phyloP scores from a whole-genome alignment of 64 coral and sea anemone species.

The Montipora sp. region DNA sequence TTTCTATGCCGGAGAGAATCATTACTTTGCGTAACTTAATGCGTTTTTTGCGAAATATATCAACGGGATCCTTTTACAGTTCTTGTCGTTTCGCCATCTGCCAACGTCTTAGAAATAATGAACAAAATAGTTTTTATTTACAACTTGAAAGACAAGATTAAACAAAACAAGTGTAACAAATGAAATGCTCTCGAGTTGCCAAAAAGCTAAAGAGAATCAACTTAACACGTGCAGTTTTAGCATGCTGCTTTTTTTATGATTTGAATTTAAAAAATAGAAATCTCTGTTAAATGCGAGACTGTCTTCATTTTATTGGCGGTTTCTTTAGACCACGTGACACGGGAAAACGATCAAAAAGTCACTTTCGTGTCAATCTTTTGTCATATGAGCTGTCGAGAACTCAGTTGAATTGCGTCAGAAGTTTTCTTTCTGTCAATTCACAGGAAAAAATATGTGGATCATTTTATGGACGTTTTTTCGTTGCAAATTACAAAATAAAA shows the following conservation, averaged over 20 bases:
- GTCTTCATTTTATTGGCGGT: neutral
- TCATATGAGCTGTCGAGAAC: neutral
- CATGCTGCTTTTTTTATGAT: neutral
- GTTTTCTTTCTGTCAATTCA: neutral
- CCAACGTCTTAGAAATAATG: constrained; percentile 6
- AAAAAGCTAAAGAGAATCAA: constrained; percentile 2
- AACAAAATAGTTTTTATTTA: constrained; percentile 43
- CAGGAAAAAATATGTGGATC: neutral
- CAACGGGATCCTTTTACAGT: neutral
- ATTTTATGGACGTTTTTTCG: neutral
- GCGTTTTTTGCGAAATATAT: neutral
- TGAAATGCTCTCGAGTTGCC: constrained; percentile 28
- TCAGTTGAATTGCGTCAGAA: neutral
- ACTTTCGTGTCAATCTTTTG: neutral
- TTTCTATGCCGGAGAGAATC: neutral
- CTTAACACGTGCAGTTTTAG: constrained; percentile 21
- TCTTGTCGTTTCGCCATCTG: neutral
- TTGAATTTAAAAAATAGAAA: constrained; percentile 17
- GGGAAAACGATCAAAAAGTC: neutral
- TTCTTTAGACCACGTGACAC: neutral
- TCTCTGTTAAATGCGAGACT: neutral
- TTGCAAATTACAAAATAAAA: constrained; percentile 12
- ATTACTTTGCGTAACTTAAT: neutral
- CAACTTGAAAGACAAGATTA: constrained; percentile 16
- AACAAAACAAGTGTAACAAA: neutral